A percentile compares a stretch with the other conserved stretches of the same genome.
phyloP scores from a whole-genome alignment of 2,888 invertebrate genomes.

The Escarpia spicata region DNA sequence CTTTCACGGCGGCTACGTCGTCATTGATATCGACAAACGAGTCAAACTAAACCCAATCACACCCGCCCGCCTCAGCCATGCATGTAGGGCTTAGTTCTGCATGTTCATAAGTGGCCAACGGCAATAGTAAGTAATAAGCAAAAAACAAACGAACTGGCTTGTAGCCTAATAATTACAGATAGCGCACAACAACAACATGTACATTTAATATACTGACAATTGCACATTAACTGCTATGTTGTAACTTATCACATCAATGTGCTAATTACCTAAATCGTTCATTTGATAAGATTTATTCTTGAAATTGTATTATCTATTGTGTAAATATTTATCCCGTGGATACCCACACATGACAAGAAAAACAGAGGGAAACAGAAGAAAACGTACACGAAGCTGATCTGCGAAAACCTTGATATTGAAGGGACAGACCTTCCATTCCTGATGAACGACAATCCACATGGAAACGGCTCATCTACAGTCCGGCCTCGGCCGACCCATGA shows the following conservation, averaged over 20 bases:
- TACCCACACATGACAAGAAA: too few relatives aligned
- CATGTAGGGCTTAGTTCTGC: too few relatives aligned
- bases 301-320: too few relatives aligned
- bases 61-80: background rate
- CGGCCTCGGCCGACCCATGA: too few relatives aligned
- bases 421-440: too few relatives aligned
- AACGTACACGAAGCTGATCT: too few relatives aligned
- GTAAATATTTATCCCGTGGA: too few relatives aligned
- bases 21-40: slow-evolving; percentile 10
- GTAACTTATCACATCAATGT: background rate
- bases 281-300: background rate
- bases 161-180: background rate
- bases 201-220: background rate
- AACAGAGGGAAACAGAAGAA: too few relatives aligned
- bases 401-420: too few relatives aligned
- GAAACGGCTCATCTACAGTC: too few relatives aligned
- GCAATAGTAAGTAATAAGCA: background rate
- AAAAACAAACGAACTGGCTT: background rate
- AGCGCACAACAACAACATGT: background rate
- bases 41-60: background rate
- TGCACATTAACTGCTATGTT: background rate
- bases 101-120: too few relatives aligned
- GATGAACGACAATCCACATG: too few relatives aligned
- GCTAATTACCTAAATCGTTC: background rate
- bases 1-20: background rate